Evolutionary conservation across 2,797 vertebrate species (phyloP), one percentile per base, ranked within the genome.

Genomic region (Mus caroli): DNA sequence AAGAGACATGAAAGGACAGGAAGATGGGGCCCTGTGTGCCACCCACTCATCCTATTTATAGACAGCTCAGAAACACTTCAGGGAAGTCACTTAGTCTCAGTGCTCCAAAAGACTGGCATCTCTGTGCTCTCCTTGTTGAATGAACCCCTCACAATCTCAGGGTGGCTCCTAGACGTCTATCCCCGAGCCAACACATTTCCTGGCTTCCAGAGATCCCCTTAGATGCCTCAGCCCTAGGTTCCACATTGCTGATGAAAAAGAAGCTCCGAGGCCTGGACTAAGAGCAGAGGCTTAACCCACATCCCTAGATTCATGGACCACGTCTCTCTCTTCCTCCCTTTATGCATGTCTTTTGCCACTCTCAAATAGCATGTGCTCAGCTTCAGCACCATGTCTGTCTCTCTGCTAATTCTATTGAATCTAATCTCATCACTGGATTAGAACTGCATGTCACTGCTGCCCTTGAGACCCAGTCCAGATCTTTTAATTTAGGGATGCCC

Each of bases 401-500:
- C 13, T 0, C 37, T 52, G 60, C 56, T 26, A n/a, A 6, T 19
- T 64, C 50, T 4, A 6, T 24, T 43, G 20, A 34, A 15, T 37
- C 34, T 26, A 26, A 78, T 83, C 69, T 31, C 87, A 37, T 52
- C 15, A 17, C 26, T 40, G 7, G 40, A 13, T 37, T 12, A 15
- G 14, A 7, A 15, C 13, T n/a, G 11, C 17, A 0, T 19, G 19
- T 56, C 2, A 4, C 37, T 9, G 5, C n/a, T 50, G 37, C 26
- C 60, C 19, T 10, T 20, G 34, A 34, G 46, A 60, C 52, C 26
- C 26, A 64, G 86, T n/a, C 9, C 14, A 11, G 3, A 8, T 75
- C 92, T 46, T 87, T 52, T 46, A n/a, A 64, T 60, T n/a, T 24
- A 0, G 40, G 26, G 73, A n/a, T 7, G 9, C 10, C 58, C 24